phyloP scores from a whole-genome alignment of 1,140 invertebrate genomes.

The Sitophilus oryzae region DNA sequence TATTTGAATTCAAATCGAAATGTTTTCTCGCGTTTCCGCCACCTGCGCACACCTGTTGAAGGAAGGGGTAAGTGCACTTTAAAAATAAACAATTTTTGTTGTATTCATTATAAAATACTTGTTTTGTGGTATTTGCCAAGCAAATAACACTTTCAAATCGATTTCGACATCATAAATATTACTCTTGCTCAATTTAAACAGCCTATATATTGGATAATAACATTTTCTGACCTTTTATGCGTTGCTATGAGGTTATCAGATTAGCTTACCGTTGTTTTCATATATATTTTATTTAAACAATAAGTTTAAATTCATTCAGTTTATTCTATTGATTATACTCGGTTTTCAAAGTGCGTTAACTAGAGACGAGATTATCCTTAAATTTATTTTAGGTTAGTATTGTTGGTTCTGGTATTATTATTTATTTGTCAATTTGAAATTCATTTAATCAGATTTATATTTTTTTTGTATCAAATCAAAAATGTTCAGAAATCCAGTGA shows the following conservation, averaged over 20 bases:
- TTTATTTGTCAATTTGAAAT: too few species aligned
- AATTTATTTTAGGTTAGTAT: too few species aligned
- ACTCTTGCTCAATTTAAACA: too few species aligned
- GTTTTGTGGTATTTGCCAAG: too few species aligned
- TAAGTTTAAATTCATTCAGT: not conserved
- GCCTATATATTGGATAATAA: conserved; percentile 9
- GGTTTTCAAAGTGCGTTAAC: too few species aligned
- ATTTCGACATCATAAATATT: too few species aligned
- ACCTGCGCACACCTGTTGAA: conserved; percentile 29
- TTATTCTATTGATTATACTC: not conserved
- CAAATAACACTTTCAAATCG: not conserved
- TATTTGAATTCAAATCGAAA: conserved; percentile 15
- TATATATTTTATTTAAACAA: conserved; percentile 9
- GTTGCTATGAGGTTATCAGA: conserved; percentile 16
- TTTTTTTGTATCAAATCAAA: too few species aligned
- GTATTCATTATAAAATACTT: conserved; percentile 7
- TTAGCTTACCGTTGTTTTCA: not conserved
- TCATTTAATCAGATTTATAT: too few species aligned
- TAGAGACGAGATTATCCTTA: too few species aligned
- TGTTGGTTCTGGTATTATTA: too few species aligned
- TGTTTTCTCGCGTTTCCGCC: conserved; percentile 28
- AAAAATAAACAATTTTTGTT: conserved; percentile 1
- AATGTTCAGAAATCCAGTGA: too few species aligned
- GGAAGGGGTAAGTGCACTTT: conserved; percentile 24
- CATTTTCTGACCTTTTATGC: conserved; percentile 11